Percentiles rank a stretch among this genome's conserved stretches.
Evolutionary conservation across 2,888 invertebrate species (phyloP).

Genomic region (Empis stercorea): DNA sequence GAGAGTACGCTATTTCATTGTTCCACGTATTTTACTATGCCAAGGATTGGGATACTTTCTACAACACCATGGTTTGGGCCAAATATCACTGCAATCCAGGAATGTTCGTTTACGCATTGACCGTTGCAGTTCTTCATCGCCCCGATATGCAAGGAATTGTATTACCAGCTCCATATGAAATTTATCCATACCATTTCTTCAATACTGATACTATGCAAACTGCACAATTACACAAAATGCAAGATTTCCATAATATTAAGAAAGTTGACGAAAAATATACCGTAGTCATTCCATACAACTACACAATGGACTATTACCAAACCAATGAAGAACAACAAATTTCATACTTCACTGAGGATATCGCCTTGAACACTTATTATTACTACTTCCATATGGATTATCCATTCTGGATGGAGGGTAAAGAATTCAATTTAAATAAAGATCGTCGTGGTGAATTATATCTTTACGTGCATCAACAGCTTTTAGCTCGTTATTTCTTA

Average conservation of each 20-base stretch:
- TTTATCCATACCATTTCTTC: slow-evolving; percentile 47
- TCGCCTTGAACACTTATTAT: slow-evolving; percentile 54
- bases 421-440: slow-evolving; percentile 38
- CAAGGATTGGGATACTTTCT: slow-evolving; percentile 54
- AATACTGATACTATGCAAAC: slow-evolving; percentile 41
- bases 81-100: slow-evolving; percentile 46
- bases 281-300: slow-evolving; percentile 42
- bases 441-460: slow-evolving; percentile 51
- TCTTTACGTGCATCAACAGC: slow-evolving; percentile 52
- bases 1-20: slow-evolving; percentile 38
- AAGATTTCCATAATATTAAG: slow-evolving; percentile 6
- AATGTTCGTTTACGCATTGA: slow-evolving; percentile 45
- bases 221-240: slow-evolving; percentile 7
- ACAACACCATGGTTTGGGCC: slow-evolving; percentile 50
- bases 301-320: slow-evolving; percentile 41
- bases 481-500: slow-evolving; percentile 54
- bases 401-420: slow-evolving; percentile 50
- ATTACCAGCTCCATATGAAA: slow-evolving; percentile 50
- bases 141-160: slow-evolving; percentile 41
- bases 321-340: slow-evolving; percentile 45
- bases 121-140: slow-evolving; percentile 45
- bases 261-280: slow-evolving; percentile 13
- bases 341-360: slow-evolving; percentile 57
- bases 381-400: slow-evolving; percentile 48
- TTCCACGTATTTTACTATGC: slow-evolving; percentile 52